Base-by-base conservation (phyloP, 2,797 vertebrate genomes). In the Eurystomus glaucurus region DNA sequence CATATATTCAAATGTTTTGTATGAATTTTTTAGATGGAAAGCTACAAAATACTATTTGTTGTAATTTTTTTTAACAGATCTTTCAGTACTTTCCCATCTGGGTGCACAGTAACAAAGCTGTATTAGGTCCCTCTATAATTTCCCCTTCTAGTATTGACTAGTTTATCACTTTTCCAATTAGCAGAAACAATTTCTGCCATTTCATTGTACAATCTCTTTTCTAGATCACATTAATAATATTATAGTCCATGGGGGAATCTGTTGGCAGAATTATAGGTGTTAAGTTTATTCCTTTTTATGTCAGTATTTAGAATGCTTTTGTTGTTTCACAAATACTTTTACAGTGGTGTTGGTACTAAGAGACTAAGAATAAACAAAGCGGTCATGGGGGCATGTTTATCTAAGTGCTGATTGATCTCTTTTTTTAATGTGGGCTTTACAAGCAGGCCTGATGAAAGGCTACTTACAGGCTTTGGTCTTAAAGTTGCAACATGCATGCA, bases 321-420 rank as follows among this genome's bases (percentile, higher is more conserved):
- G 9, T 95, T 89, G 85, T 91, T 93, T 96, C 90, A 81, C 78
- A 93, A 72, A 65, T 91, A 78, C 66, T 90, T 95, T 94, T 76
- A 88, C 29, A 85, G 85, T 33, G 66, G 57, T 60, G 80, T 29
- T 90, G 80, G 76, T 94, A 93, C 74, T 65, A 72, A 76, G 64
- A 94, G 77, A 65, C 80, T 35, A 50, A 86, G 88, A 91, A 93
- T 61, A 92, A 94, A 85, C 85, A 93, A 31, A 68, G 61, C 66
- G 62, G 85, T 76, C 76, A 58, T 5, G 61, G 86, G 54, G 61
- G 37, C 51, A 62, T 90, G 85, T 93, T 95, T 90, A 91, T 94
- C 78, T 54, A 72, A 95, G 94, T 66, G 92, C 69, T 82, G 91
- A 93, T 8, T 82, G 83, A 95, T 88, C 69, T 69, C 70, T 71